Base-by-base conservation (phyloP, 2,113 vertebrate genomes). In the Pangasianodon hypophthalmus region DNA sequence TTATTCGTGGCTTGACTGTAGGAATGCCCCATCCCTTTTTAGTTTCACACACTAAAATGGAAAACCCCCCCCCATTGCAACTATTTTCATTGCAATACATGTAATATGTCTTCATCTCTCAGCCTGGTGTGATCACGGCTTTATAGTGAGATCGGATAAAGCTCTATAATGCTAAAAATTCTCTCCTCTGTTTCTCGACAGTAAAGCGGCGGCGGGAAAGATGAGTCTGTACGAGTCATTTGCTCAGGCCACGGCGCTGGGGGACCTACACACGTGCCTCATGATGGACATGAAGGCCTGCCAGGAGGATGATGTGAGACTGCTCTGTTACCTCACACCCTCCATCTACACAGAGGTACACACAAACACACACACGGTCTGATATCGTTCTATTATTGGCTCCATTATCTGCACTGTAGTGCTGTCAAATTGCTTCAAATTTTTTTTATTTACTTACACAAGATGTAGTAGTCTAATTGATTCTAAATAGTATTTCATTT, bases 251-350 rank as follows among this genome's bases (percentile, higher is more conserved):
- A 99, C 98, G 0, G 98, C 98, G 48, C 96, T 99, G 32, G 98
- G 98, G 0, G 98, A 99, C 71, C 96, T 99, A 75, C 98, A 99
- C 95, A 99, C 98, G 0, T 99, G 98, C 88, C 93, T 99, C 2
- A 99, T 99, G 98, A 99, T 99, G 98, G 98, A 99, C 95, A 99
- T 99, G 98, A 99, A 99, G 93, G 98, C 98, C 16, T 99, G 98
- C 86, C 98, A 99, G 93, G 98, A 99, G 86, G 98, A 99, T 0
- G 98, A 99, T 0, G 96, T 99, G 37, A 94, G 98, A 3, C 95
- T 99, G 71, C 97, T 99, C 6, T 99, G 98, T 92, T 98, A 98
- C 95, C 97, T 99, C 92, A 98, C 98, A 0, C 98, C 98, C 41
- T 98, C 98, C 92, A 99, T 99, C 90, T 98, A 98, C 92, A 96